Conservation (phyloP, 1,140 invertebrate genomes). For the Radopholus similis region DNA sequence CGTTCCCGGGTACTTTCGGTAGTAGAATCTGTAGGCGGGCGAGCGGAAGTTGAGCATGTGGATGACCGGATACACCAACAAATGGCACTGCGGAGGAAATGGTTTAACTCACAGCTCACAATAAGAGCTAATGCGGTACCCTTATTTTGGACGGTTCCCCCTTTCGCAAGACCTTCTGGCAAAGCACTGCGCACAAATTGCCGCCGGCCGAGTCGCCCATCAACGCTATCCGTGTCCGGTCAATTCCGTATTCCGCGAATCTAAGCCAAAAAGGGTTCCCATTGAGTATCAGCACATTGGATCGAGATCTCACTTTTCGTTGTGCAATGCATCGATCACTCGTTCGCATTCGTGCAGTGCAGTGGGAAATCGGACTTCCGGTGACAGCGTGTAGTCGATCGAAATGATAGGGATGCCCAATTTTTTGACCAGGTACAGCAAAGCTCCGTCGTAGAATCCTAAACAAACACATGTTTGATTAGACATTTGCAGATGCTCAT, state of each 20-base stretch:
- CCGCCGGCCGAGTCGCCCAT: conserved; percentile 47
- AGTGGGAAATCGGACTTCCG: conserved; percentile 50
- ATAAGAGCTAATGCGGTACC: background rate
- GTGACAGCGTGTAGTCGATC: conserved; percentile 54
- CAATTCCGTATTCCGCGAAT: conserved; percentile 25
- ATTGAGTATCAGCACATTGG: no score
- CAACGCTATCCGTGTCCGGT: conserved; percentile 37
- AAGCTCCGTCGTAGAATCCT: conserved; percentile 42
- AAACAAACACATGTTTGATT: background rate
- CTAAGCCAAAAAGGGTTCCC: background rate
- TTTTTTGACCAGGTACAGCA: conserved; percentile 33
- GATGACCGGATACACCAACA: conserved; percentile 46
- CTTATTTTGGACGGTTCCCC: background rate
- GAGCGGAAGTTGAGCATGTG: conserved; percentile 43
- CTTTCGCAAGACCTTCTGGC: conserved; percentile 26
- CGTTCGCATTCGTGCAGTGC: conserved; percentile 51
- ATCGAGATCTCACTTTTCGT: conserved; percentile 32
- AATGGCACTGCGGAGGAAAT: conserved; percentile 33
- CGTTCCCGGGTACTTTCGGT: conserved; percentile 34
- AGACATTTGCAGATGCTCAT: background rate
- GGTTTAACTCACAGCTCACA: conserved; percentile 4
- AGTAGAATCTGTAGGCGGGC: conserved; percentile 45
- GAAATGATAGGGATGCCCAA: conserved; percentile 47
- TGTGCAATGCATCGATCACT: conserved; percentile 44
- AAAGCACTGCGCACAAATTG: conserved; percentile 41